phyloP scores from a whole-genome alignment of 2,888 invertebrate species.

The Arrhopalites spinosus region DNA sequence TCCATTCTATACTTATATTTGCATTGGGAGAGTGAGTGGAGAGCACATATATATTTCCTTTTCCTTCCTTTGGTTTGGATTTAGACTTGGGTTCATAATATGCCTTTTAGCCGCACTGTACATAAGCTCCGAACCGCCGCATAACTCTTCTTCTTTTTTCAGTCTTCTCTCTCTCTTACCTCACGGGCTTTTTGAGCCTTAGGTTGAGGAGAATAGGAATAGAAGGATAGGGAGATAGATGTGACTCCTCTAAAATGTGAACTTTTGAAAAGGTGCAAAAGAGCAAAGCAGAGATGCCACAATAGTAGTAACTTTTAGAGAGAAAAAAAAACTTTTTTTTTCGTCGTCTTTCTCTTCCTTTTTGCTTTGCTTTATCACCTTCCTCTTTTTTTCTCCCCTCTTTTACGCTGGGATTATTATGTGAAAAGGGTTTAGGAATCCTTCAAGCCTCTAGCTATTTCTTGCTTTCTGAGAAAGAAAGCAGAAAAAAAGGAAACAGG shows the following conservation, averaged over 20 bases:
- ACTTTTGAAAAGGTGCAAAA: constrained; percentile 31
- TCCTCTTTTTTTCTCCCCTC: constrained; percentile 8
- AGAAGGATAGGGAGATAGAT: background rate
- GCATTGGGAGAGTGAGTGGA: too few relatives aligned
- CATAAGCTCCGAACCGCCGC: too few relatives aligned
- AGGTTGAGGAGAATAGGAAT: background rate
- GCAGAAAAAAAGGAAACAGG: too few relatives aligned
- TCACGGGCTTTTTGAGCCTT: too few relatives aligned
- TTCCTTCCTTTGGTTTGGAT: background rate
- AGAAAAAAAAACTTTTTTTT: constrained; percentile 13
- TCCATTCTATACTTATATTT: too few relatives aligned
- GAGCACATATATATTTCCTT: background rate
- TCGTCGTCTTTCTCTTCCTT: constrained; percentile 9
- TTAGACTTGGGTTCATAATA: background rate
- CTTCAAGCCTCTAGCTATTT: constrained; percentile 13
- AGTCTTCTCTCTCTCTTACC: too few relatives aligned
- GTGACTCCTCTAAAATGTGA: constrained; percentile 1
- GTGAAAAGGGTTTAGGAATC: constrained; percentile 23
- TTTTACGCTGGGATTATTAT: constrained; percentile 22
- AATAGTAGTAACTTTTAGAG: constrained; percentile 24
- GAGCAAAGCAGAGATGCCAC: constrained; percentile 23
- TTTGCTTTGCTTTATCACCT: constrained; percentile 23
- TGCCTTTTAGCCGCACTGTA: too few relatives aligned
- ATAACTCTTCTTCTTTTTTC: too few relatives aligned
- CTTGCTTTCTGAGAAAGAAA: background rate